phyloP scores from a whole-genome alignment of 2,797 vertebrate genomes.

The Alosa sapidissima region DNA sequence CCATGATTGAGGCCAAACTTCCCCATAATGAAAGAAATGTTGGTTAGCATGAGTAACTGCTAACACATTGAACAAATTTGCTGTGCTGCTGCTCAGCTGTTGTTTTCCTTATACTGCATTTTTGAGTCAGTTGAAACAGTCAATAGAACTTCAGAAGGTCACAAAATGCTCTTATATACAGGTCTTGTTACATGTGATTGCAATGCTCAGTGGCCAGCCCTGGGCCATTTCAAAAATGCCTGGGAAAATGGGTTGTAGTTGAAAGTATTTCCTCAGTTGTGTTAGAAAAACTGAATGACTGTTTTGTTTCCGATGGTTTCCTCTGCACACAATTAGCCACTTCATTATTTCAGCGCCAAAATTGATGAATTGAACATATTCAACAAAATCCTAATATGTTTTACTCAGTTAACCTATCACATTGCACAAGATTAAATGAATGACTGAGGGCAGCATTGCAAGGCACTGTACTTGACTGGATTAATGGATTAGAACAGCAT shows the following conservation, averaged over 20 bases:
- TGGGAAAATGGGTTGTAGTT: not conserved
- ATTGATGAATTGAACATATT: not conserved
- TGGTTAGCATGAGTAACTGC: not conserved
- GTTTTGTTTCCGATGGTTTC: not conserved
- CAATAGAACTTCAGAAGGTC: not conserved
- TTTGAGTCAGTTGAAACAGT: not conserved
- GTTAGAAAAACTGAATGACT: not conserved
- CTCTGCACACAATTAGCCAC: not conserved
- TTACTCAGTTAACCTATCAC: not conserved
- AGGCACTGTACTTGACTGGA: not conserved
- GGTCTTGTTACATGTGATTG: not conserved
- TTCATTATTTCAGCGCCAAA: not conserved
- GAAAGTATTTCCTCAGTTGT: not conserved
- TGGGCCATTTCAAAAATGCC: slow-evolving; percentile 9
- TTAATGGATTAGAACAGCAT: slow-evolving; percentile 7
- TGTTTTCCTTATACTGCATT: not conserved
- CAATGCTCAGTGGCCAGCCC: not conserved
- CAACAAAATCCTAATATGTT: not conserved
- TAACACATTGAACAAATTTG: slow-evolving; percentile 8
- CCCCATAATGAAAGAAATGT: not conserved
- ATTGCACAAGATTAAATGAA: slow-evolving; percentile 10
- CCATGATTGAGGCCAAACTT: slow-evolving; percentile 7
- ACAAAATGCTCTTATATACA: not conserved
- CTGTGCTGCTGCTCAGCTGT: slow-evolving; percentile 5
- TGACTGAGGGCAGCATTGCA: not conserved